These are phyloP conservation scores for Holothuria scabra DNA, from an alignment of 53 echinoderm and acorn worm species.

Conservation along the genomic window DNA sequence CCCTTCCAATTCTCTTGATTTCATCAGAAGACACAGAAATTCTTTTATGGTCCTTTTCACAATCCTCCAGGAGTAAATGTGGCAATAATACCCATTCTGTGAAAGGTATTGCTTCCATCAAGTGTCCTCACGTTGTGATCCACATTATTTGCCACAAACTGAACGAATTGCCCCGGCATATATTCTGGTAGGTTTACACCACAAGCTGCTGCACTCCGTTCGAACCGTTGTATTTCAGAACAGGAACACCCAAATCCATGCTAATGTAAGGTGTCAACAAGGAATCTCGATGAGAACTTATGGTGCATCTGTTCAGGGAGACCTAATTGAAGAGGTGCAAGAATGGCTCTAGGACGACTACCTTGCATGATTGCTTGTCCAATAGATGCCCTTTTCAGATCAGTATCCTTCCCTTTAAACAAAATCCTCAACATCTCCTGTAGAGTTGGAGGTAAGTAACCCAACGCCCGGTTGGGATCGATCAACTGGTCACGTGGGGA, in stretches of 20 bases:
- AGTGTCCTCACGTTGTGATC: constrained; percentile 69
- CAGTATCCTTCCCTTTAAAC: constrained; percentile 49
- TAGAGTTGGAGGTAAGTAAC: constrained; percentile 31
- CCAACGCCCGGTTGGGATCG: not conserved
- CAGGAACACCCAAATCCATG: constrained; percentile 57
- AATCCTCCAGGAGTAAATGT: constrained; percentile 59
- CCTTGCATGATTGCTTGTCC: constrained; percentile 62
- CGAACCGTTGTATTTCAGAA: constrained; percentile 55
- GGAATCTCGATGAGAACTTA: constrained; percentile 57
- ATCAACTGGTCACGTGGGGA: constrained; percentile 5
- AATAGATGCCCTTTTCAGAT: constrained; percentile 51
- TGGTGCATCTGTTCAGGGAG: constrained; percentile 58
- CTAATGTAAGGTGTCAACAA: constrained; percentile 43
- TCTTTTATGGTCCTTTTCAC: constrained; percentile 24
- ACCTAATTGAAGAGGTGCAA: constrained; percentile 62
- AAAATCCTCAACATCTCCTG: constrained; percentile 10
- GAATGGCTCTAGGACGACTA: constrained; percentile 39
- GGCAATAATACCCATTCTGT: constrained; percentile 74
- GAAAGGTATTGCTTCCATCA: constrained; percentile 67
- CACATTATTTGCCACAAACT: constrained; percentile 67
- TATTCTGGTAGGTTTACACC: constrained; percentile 46
- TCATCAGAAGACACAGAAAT: constrained; percentile 30
- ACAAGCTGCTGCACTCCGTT: constrained; percentile 50
- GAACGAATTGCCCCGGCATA: constrained; percentile 26
- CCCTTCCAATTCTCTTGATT: constrained; percentile 19